phyloP scores from a whole-genome alignment of 2,888 invertebrate genomes.

The Athalia cordata region DNA sequence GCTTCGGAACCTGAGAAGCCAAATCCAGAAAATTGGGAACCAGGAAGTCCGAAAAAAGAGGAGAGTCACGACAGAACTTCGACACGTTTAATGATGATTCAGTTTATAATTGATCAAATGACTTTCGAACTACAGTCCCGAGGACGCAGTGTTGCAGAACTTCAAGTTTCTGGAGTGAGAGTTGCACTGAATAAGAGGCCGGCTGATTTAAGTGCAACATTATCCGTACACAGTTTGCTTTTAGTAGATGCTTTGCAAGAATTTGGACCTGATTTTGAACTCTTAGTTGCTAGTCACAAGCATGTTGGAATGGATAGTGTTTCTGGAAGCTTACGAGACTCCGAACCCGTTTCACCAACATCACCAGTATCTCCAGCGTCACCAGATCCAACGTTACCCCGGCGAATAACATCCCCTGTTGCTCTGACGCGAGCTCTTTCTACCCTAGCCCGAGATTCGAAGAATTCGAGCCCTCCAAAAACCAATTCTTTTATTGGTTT shows the following conservation, averaged over 20 bases:
- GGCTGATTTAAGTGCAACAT: conserved; percentile 84
- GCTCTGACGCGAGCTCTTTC: conserved; percentile 77
- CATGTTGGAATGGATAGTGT: conserved; percentile 96
- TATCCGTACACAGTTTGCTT: conserved; percentile 94
- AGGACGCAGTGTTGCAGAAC: conserved; percentile 93
- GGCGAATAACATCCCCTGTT: conserved; percentile 75
- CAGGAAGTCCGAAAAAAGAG: conserved; percentile 68
- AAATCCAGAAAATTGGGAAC: conserved; percentile 55
- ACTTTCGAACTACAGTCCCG: conserved; percentile 86
- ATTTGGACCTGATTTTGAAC: conserved; percentile 95
- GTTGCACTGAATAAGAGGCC: conserved; percentile 85
- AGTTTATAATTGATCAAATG: conserved; percentile 92
- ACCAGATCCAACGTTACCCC: conserved; percentile 76
- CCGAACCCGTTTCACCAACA: conserved; percentile 92
- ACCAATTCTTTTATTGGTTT: conserved; percentile 62
- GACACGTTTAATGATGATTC: conserved; percentile 81
- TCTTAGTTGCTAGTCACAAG: conserved; percentile 95
- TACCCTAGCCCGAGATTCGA: conserved; percentile 67
- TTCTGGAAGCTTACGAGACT: conserved; percentile 93
- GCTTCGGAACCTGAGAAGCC: conserved; percentile 53
- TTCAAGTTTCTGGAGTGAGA: conserved; percentile 93
- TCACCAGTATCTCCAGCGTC: conserved; percentile 88
- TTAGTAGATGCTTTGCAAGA: conserved; percentile 96
- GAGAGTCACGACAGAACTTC: conserved; percentile 61
- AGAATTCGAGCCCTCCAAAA: conserved; percentile 61